Conservation (phyloP, 2,797 vertebrate species). For the Leucoraja ocellata region DNA sequence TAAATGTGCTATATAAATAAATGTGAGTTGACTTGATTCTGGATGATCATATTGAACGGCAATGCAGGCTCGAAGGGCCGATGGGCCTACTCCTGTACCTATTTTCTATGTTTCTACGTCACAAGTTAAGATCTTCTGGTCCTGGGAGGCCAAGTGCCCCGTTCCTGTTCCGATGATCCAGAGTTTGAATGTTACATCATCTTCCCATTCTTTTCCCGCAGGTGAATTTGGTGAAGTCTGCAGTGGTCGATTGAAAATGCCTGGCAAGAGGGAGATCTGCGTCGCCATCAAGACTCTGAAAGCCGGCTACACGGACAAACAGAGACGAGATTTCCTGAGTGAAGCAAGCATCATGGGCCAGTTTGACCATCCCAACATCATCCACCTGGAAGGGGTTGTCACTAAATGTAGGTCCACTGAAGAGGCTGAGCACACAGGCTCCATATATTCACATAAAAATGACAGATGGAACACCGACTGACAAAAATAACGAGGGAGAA, state of each 20-base stretch:
- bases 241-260: constrained; percentile 90
- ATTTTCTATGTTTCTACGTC: too few relatives aligned
- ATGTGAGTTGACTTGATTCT: too few relatives aligned
- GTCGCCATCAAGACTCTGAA: constrained; percentile 96
- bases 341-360: constrained; percentile 98
- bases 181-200: not conserved
- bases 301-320: constrained; percentile 93
- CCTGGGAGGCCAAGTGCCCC: too few relatives aligned
- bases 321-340: constrained; percentile 89
- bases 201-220: constrained; percentile 47
- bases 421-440: constrained; percentile 54
- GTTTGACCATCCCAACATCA: constrained; percentile 96
- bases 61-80: too few relatives aligned
- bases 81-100: too few relatives aligned
- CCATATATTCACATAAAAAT: constrained; percentile 50
- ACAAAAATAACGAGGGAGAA: constrained; percentile 77
- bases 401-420: constrained; percentile 83
- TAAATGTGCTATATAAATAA: too few relatives aligned
- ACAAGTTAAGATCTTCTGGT: too few relatives aligned
- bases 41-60: too few relatives aligned
- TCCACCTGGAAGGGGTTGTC: constrained; percentile 93
- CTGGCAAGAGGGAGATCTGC: constrained; percentile 90
- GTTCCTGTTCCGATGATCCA: too few relatives aligned
- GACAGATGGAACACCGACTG: constrained; percentile 65
- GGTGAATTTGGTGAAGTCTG: constrained; percentile 96